phyloP scores from a whole-genome alignment of 2,797 vertebrate species.

The Alca torda region DNA sequence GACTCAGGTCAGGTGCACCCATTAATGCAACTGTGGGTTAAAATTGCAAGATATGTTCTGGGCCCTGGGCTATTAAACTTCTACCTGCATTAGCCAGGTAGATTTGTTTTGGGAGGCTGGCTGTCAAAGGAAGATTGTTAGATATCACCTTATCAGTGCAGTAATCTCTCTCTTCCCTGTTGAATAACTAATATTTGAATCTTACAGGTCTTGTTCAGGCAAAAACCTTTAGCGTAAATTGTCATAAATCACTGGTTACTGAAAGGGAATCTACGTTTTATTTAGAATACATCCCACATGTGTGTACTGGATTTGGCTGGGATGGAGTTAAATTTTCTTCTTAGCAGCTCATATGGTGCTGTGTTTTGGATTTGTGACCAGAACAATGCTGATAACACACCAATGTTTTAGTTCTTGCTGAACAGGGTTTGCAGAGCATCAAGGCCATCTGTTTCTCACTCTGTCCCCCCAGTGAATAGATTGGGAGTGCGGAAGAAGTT shows the following conservation, averaged over 20 bases:
- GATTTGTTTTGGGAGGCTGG: not conserved
- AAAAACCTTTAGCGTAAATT: not conserved
- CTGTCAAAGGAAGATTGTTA: not conserved
- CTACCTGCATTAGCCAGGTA: not conserved
- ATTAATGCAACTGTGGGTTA: not conserved
- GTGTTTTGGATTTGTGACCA: not conserved
- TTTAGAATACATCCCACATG: not conserved
- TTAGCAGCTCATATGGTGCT: not conserved
- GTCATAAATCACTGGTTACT: not conserved
- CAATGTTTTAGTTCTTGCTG: not conserved
- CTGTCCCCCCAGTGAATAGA: not conserved
- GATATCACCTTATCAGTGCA: not conserved
- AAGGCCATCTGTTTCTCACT: not conserved
- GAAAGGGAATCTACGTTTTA: not conserved
- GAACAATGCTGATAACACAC: not conserved
- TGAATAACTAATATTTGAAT: not conserved
- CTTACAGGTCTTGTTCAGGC: not conserved
- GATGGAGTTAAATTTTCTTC: not conserved
- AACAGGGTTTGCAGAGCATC: not conserved
- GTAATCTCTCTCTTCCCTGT: not conserved
- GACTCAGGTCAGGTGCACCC: not conserved
- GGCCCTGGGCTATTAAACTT: not conserved
- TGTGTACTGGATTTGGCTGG: not conserved
- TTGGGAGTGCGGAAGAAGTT: rapidly evolving
- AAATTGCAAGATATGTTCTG: not conserved